Percentiles rank a stretch among this genome's conserved stretches.
phyloP scores from a whole-genome alignment of 2,113 vertebrate genomes.

The Setophaga coronata region DNA sequence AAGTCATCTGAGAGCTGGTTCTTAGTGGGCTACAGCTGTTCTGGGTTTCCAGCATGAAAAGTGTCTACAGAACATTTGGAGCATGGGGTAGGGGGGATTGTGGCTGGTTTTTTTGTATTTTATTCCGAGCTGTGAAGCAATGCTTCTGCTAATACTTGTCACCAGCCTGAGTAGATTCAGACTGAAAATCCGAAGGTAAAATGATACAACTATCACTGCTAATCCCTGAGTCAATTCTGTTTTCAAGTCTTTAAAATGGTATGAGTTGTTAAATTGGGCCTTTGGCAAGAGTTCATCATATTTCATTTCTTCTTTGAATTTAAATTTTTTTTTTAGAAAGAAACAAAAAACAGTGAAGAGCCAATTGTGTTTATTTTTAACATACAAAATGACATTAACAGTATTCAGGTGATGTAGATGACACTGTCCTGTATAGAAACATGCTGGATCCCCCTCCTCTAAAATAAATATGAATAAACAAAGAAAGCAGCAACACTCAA shows the following conservation, averaged over 20 bases:
- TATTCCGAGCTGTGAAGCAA: neutral
- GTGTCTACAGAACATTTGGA: neutral
- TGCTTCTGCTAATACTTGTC: neutral
- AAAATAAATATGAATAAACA: neutral
- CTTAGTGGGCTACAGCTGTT: neutral
- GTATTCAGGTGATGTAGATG: neutral
- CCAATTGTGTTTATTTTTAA: neutral
- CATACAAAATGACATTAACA: neutral
- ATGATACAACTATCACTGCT: neutral
- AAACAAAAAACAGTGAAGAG: neutral
- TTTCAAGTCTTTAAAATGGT: neutral
- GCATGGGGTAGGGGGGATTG: neutral
- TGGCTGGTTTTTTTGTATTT: neutral
- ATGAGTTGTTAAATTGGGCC: neutral
- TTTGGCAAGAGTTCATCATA: neutral
- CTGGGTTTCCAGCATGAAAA: neutral
- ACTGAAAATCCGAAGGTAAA: neutral
- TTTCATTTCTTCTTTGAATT: neutral
- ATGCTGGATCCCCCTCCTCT: neutral
- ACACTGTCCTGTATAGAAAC: neutral
- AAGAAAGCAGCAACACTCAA: neutral
- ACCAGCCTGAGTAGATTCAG: neutral
- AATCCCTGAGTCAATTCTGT: neutral
- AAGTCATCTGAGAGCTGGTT: neutral
- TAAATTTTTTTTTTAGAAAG: neutral